phyloP scores from a whole-genome alignment of 2,113 vertebrate species.

The Edolisoma coerulescens region DNA sequence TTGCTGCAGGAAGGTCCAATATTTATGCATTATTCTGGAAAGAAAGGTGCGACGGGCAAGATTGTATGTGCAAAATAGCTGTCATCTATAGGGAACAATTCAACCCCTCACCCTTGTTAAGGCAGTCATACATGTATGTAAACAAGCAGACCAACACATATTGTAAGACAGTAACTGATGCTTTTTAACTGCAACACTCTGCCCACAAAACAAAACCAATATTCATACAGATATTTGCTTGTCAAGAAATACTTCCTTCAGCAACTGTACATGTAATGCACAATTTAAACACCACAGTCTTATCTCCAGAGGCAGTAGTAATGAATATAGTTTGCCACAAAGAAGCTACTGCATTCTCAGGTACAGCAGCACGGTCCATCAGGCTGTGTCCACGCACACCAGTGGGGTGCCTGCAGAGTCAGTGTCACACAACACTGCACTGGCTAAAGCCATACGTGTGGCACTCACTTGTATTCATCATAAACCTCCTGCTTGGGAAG shows the following conservation, averaged over 20 bases:
- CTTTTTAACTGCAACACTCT: background rate
- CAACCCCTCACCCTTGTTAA: background rate
- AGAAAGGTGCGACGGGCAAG: background rate
- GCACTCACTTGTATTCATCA: conserved; percentile 96
- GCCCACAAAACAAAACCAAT: background rate
- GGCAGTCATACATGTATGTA: accelerated
- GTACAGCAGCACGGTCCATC: accelerated
- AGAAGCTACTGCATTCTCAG: background rate
- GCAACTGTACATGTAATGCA: background rate
- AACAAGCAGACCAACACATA: background rate
- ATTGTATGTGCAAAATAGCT: background rate
- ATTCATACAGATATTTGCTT: background rate
- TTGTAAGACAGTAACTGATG: background rate
- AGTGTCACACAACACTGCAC: background rate
- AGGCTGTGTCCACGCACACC: background rate
- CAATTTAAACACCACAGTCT: background rate
- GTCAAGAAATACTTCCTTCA: background rate
- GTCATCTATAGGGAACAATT: background rate
- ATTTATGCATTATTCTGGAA: background rate
- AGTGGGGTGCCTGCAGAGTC: background rate
- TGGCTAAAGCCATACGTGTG: accelerated
- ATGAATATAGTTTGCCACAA: background rate
- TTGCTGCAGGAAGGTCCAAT: background rate
- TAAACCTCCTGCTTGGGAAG: conserved; percentile 99
- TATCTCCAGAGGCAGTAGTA: background rate